Conservation (phyloP, 2,113 vertebrate genomes). For the Otocyon megalotis region DNA sequence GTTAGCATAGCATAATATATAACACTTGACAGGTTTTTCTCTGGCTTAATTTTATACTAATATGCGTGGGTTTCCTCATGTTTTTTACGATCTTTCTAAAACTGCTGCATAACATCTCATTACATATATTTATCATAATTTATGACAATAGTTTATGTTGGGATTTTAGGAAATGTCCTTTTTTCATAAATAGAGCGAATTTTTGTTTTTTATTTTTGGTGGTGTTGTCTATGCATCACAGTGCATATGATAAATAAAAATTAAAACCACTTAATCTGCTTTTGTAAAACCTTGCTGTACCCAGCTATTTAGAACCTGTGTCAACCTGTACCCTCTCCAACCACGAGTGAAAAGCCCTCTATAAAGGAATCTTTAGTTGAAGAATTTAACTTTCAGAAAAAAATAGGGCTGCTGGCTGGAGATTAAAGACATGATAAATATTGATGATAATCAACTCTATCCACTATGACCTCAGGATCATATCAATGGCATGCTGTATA, state of each 20-base stretch:
- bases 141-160: background rate
- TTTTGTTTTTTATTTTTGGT: conserved; percentile 6
- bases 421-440: background rate
- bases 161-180: background rate
- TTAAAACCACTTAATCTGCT: background rate
- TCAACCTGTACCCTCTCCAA: background rate
- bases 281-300: background rate
- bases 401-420: background rate
- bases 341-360: background rate
- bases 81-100: background rate
- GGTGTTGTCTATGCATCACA: background rate
- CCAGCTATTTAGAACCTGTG: background rate
- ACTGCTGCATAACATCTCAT: background rate
- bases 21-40: conserved; percentile 15
- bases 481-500: background rate
- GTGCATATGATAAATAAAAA: background rate
- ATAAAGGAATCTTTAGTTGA: background rate
- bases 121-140: background rate
- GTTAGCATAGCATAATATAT: background rate
- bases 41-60: conserved; percentile 8
- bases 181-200: background rate
- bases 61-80: background rate
- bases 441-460: background rate
- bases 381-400: background rate
- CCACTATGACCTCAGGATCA: background rate